Base-by-base conservation (phyloP, 2,113 vertebrate genomes). In the Oncorhynchus tshawytscha region DNA sequence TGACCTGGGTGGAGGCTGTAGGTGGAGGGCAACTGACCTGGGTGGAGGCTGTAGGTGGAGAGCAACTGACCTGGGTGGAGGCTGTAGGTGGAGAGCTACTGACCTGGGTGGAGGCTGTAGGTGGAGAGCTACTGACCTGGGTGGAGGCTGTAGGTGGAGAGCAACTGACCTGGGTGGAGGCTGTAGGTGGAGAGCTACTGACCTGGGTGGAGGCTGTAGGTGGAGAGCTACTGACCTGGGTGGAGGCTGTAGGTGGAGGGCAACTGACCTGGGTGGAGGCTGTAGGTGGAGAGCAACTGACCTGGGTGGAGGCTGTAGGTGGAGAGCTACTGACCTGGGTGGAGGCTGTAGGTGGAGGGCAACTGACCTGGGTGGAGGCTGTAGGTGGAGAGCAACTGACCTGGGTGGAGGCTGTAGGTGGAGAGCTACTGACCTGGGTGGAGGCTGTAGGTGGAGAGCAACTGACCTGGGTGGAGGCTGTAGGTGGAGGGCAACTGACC, bases 261-360 rank as follows among this genome's bases (percentile, higher is more conserved):
- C 7, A 2, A 39, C 34, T 39, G 34, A 39, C 34, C 34, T 34
- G 31, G 39, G 8, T 39, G 7, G 34, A 39, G 34, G 34, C 1
- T 39, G 34, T 39, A 7, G 7, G 7, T 39, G 34, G 34, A 39
- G 34, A 39, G 6, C 34, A 6, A 39, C 34, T 39, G 34, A 39
- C 29, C 29, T 31, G 29, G 87, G 51, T 88, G 86, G 13, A 89
- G 81, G 45, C 87, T 87, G 78, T 84, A 90, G 54, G 85, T 82
- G 2, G 84, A 31, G 29, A 31, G 29, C 29, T 1, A 31, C 27
- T 31, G 29, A 31, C 29, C 29, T 31, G 4, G 29, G 29, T 31
- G 29, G 4, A 31, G 29, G 29, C 29, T 31, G 29, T 31, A 31
- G 3, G 29, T 31, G 29, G 84, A 29, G 29, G 4, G 29, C 29